Evolutionary conservation across 2,113 vertebrate genomes (phyloP), one percentile per base, ranked within the genome.

Genomic region (Tenebrosternarchus preto): DNA sequence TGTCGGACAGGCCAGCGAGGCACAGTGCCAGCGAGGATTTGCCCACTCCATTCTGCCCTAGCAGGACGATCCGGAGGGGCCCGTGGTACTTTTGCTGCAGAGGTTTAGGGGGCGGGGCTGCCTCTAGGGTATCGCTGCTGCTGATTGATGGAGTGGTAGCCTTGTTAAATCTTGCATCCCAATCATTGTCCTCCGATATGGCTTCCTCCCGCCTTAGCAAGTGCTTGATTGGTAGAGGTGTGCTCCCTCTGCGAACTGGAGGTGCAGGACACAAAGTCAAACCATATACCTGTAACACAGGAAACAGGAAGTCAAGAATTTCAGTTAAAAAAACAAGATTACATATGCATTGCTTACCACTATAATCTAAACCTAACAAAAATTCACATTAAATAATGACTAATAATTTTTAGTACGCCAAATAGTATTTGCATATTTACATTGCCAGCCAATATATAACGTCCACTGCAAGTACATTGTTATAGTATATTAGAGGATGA

Each of bases 1-100:
- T 85, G 88, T 93, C 93, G 1, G 91, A 91, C 81, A 91, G 90
- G 71, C 94, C 93, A 0, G 94, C 93, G n/a, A 97, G 93, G 78
- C 93, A 95, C 78, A 94, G 90, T 53, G 95, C 95, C 77, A 97
- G 90, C 0, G 94, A 93, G 0, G 94, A 95, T 87, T 97, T 97
- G 76, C 96, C 96, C 84, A 97, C 96, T 2, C 96, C 95, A 1
- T 92, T 94, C 90, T 96, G 95, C 59, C 95, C 96, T 77, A 96
- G 85, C 27, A 97, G 88, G 82, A 95, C 92, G 72, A 94, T 91
- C 80, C 89, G 89, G 78, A 93, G 80, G 4, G 91, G 91, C 6
- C 92, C 91, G 0, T 87, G 85, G 2, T 91, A 90, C 85, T 82
- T 87, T 0, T 82, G 75, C 2, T 85, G 85, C 0, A 56, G 73